A percentile compares a stretch with the other conserved stretches of the same genome.
Conservation (phyloP, 2,113 vertebrate species). For the Corythaeola cristata region DNA sequence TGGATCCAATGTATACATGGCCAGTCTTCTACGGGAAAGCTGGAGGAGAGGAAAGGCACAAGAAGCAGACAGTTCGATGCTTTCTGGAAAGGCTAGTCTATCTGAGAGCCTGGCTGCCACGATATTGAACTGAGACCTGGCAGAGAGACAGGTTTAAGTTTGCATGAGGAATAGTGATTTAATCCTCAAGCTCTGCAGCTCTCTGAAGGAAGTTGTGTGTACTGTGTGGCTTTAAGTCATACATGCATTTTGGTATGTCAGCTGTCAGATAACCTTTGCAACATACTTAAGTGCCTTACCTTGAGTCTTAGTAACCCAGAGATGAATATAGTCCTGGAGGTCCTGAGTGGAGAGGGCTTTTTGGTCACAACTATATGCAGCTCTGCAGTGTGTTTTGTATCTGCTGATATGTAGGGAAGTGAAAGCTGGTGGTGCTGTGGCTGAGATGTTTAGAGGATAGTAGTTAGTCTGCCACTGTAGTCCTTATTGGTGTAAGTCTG, state of each 20-base stretch:
- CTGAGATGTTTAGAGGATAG: not conserved
- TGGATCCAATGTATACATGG: not conserved
- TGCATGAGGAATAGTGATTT: not conserved
- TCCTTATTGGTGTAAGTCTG: not conserved
- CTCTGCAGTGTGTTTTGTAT: not conserved
- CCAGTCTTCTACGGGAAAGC: not conserved
- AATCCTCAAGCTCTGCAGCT: not conserved
- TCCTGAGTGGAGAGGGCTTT: not conserved
- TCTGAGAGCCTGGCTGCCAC: not conserved
- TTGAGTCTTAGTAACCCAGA: not conserved
- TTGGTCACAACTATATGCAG: not conserved
- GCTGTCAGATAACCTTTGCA: not conserved
- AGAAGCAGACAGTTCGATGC: not conserved
- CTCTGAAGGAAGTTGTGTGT: not conserved
- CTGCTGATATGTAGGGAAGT: not conserved
- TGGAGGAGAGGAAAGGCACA: not conserved
- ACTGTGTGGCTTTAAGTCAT: not conserved
- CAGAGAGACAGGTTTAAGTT: not conserved
- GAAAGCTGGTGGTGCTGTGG: not conserved
- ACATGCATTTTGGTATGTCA: fast-evolving
- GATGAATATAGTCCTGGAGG: not conserved
- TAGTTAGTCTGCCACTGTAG: not conserved
- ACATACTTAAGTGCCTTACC: fast-evolving
- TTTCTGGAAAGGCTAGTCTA: not conserved
- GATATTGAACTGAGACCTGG: not conserved